Evolutionary conservation across 1,140 invertebrate genomes (phyloP).

Genomic region (Triops cancriformis): DNA sequence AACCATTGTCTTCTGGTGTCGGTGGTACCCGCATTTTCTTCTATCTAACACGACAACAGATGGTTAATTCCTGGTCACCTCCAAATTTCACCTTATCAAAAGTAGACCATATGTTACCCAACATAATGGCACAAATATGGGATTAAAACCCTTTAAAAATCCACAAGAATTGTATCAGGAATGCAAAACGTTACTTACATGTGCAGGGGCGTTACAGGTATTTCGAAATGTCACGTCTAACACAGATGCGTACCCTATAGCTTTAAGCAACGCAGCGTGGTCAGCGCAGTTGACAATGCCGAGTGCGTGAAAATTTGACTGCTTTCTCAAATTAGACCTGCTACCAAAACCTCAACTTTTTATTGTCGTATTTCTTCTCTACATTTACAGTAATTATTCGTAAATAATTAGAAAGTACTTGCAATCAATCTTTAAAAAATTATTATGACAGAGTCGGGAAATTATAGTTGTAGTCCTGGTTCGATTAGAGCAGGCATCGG

Average conservation of each 20-base stretch:
- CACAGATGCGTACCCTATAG: not conserved
- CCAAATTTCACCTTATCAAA: not conserved
- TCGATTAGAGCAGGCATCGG: not conserved
- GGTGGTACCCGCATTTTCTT: constrained; percentile 3
- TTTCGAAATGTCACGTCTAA: not conserved
- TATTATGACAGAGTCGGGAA: not conserved
- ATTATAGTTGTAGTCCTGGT: not conserved
- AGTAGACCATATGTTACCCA: not conserved
- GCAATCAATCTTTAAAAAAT: no score
- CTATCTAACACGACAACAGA: not conserved
- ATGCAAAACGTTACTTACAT: not conserved
- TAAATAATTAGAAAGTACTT: not conserved
- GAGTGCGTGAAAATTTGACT: not conserved
- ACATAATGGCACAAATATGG: not conserved
- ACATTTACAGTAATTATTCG: not conserved
- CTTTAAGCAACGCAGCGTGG: not conserved
- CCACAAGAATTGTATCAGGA: not conserved
- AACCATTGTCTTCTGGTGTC: constrained; percentile 6
- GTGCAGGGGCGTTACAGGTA: not conserved
- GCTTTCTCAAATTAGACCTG: not conserved
- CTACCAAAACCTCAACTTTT: not conserved
- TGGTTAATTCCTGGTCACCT: not conserved
- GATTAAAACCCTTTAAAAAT: not conserved
- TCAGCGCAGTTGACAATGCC: not conserved
- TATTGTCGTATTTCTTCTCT: not conserved